Evolutionary conservation across 2,888 invertebrate genomes (phyloP), one percentile per base, ranked within the genome.

Genomic region (Dryocosmus kuriphilus): DNA sequence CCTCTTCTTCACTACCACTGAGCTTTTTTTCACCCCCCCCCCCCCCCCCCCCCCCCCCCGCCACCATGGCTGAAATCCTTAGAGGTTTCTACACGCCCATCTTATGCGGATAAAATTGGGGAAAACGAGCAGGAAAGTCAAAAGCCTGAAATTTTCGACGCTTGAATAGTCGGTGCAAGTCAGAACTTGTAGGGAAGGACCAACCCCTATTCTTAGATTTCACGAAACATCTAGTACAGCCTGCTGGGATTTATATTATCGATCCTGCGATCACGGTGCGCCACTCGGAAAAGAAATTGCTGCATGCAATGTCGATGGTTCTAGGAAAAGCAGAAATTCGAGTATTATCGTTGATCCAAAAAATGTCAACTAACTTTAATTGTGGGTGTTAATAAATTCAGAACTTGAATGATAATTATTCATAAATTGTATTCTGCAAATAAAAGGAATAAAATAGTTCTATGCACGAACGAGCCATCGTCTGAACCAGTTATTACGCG

Each of bases 1-100:
- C 75, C 75, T 62, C 77, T 78, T 76, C 81, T 27, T 79, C 83
- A 57, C 77, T 79, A 22, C 24, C 55, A 62, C 32, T 41, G 73
- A 41, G 71, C 38, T 46, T 71, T 62, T n/a, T n/a, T n/a, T n/a
- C n/a, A n/a, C n/a, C n/a, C n/a, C n/a, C n/a, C n/a, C n/a, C n/a
- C n/a, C n/a, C n/a, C n/a, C n/a, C n/a, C n/a, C n/a, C 38, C 46
- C 46, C 19, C 35, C 35, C 35, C 77, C 62, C 35, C 77, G n/a
- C 51, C 51, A 77, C 71, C 35, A 27, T 61, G 41, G 7, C 74
- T 60, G 35, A 32, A 51, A 71, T 71, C 71, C 71, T 71, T 71
- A 71, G 19, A 71, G 71, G 46, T 71, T 71, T 51, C 71, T 51
- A 19, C 38, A 38, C 51, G 51, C 51, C 51, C 51, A 51, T n/a